Conservation (phyloP, 2,888 invertebrate genomes). For the Unio pictorum region DNA sequence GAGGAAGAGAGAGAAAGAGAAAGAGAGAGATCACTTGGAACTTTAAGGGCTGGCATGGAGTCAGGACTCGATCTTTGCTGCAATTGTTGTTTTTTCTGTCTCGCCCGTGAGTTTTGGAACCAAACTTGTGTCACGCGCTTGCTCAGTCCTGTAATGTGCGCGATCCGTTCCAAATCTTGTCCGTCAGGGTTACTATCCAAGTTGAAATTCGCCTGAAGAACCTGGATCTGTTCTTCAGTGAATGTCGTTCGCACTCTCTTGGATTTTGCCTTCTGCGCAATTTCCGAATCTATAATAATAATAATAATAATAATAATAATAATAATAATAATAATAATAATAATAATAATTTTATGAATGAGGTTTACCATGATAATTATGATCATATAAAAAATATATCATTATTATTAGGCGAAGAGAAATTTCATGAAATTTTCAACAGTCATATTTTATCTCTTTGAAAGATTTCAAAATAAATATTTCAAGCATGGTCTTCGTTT, state of each 20-base stretch:
- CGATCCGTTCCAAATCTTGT: slow-evolving; percentile 97
- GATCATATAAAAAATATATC: too few relatives aligned
- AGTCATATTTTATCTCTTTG: too few relatives aligned
- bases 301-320: slow-evolving; percentile 2
- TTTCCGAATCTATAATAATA: slow-evolving; percentile 40
- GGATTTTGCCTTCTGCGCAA: slow-evolving; percentile 80
- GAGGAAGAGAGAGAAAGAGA: too few relatives aligned
- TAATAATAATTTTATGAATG: too few relatives aligned
- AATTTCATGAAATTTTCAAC: too few relatives aligned
- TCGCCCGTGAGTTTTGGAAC: slow-evolving; percentile 96
- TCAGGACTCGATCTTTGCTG: slow-evolving; percentile 47
- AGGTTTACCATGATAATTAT: too few relatives aligned
- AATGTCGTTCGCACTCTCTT: slow-evolving; percentile 98
- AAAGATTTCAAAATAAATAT: too few relatives aligned
- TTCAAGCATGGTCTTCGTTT: too few relatives aligned
- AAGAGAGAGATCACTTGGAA: slow-evolving; percentile 9
- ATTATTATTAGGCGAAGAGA: too few relatives aligned
- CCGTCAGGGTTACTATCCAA: slow-evolving; percentile 99
- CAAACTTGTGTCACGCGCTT: slow-evolving; percentile 75
- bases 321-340: too few relatives aligned
- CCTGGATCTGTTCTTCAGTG: slow-evolving; percentile 96
- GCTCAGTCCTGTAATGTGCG: slow-evolving; percentile 88
- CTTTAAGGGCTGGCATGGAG: slow-evolving; percentile 32
- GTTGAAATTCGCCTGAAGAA: slow-evolving; percentile 95
- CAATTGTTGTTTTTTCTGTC: slow-evolving; percentile 91